Percentiles rank a stretch among this genome's conserved stretches.
These are phyloP conservation scores for Mesorhabditis spiculigera DNA, from an alignment of 2,888 invertebrate genomes.

Conservation along the genomic window DNA sequence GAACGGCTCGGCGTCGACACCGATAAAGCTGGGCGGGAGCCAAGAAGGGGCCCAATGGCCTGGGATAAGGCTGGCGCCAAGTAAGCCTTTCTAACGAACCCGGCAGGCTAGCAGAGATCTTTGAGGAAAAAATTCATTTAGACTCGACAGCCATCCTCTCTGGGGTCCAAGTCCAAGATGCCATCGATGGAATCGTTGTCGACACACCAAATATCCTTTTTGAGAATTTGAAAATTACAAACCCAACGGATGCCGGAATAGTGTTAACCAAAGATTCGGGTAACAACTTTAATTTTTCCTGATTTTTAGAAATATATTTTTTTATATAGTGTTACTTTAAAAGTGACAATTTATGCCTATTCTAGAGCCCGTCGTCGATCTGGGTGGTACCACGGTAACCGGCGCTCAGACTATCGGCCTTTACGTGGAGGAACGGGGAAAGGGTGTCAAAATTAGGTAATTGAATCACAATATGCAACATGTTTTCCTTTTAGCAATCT, in stretches of 20 bases:
- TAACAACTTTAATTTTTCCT: too few relatives aligned
- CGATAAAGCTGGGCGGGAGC: neutral
- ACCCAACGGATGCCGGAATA: neutral
- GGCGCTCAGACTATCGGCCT: too few relatives aligned
- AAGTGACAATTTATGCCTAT: too few relatives aligned
- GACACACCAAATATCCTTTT: neutral
- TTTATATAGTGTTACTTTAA: too few relatives aligned
- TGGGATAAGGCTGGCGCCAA: neutral
- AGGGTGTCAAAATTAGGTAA: too few relatives aligned
- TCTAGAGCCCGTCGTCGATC: too few relatives aligned
- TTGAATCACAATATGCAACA: too few relatives aligned
- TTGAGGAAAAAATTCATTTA: neutral
- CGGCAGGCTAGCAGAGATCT: neutral
- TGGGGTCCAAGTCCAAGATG: neutral
- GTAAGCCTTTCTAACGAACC: slow-evolving; percentile 3
- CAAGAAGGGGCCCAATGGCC: neutral
- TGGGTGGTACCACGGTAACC: too few relatives aligned
- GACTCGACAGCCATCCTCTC: neutral
- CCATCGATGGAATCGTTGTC: neutral
- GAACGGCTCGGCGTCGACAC: neutral
- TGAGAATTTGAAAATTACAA: neutral
- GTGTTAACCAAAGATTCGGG: neutral
- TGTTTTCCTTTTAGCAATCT: neutral
- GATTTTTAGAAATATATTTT: too few relatives aligned
- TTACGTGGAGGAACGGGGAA: too few relatives aligned